A percentile compares a stretch with the other conserved stretches of the same genome.
phyloP scores from a whole-genome alignment of 1,140 invertebrate genomes.

The Bombus cullumanus region DNA sequence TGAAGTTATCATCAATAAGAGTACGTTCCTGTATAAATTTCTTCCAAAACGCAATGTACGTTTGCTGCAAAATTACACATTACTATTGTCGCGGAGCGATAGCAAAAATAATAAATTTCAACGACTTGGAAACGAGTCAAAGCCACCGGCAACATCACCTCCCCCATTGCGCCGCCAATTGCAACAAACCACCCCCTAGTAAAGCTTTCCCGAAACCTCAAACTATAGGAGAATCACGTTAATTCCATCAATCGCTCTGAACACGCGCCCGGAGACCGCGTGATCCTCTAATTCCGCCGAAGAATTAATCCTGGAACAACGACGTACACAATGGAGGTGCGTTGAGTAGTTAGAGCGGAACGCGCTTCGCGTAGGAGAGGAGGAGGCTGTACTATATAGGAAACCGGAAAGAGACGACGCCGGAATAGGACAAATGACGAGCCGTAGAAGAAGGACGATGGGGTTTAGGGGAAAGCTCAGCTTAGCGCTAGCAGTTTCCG shows the following conservation, averaged over 20 bases:
- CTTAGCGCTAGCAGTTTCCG: conserved; percentile 36
- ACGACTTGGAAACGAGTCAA: conserved; percentile 16
- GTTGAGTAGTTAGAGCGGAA: conserved; percentile 1
- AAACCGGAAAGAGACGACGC: conserved; percentile 8
- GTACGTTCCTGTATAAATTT: not conserved
- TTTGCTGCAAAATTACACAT: not conserved
- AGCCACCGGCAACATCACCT: not conserved
- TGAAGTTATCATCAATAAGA: not conserved
- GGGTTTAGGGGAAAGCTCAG: conserved; percentile 15
- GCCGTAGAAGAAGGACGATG: conserved; percentile 4
- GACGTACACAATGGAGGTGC: not conserved
- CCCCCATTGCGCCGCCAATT: not conserved
- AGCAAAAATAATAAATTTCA: not conserved
- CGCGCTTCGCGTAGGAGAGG: not conserved
- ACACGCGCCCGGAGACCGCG: not conserved
- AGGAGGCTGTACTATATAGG: not conserved
- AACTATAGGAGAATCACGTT: conserved; percentile 3
- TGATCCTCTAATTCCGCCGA: conserved; percentile 32
- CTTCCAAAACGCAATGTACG: not conserved
- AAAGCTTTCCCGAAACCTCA: not conserved
- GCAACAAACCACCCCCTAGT: not conserved
- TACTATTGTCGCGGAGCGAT: not conserved
- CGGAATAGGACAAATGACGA: conserved; percentile 30
- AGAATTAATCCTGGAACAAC: conserved; percentile 30
- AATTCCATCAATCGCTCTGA: conserved; percentile 33